A percentile compares a stretch with the other conserved stretches of the same genome.
Evolutionary conservation across 2,888 invertebrate species (phyloP).

Genomic region (Miltochrista miniata): DNA sequence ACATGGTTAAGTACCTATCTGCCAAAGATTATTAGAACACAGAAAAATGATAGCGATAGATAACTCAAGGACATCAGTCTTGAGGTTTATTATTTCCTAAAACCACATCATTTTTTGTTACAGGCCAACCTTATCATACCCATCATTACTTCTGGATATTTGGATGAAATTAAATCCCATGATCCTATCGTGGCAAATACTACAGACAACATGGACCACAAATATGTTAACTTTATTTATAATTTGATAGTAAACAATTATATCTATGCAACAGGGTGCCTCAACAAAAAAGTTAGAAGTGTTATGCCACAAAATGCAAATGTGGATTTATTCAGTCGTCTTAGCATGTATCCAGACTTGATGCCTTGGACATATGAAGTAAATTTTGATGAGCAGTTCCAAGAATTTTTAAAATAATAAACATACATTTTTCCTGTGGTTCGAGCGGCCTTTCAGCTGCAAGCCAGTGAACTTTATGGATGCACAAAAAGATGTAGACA

Average conservation of each 20-base stretch:
- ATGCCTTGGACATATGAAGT: constrained; percentile 76
- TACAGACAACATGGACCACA: constrained; percentile 73
- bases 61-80: no score
- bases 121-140: constrained; percentile 83
- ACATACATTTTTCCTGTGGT: no score
- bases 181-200: constrained; percentile 59
- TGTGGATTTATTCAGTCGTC: constrained; percentile 55
- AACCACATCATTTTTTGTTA: constrained; percentile 8
- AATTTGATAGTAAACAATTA: constrained; percentile 74
- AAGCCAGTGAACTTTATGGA: no score
- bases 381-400: constrained; percentile 73
- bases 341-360: constrained; percentile 74
- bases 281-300: constrained; percentile 77
- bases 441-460: no score
- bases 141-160: constrained; percentile 78
- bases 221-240: constrained; percentile 78
- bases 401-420: constrained; percentile 57
- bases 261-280: constrained; percentile 73
- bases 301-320: constrained; percentile 68
- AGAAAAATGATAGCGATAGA: no score
- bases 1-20: no score
- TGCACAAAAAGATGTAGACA: no score
- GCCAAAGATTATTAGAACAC: no score
- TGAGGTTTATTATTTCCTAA: no score
- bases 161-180: constrained; percentile 70